Conservation (phyloP, 2,888 invertebrate species). For the Erebia ligea region DNA sequence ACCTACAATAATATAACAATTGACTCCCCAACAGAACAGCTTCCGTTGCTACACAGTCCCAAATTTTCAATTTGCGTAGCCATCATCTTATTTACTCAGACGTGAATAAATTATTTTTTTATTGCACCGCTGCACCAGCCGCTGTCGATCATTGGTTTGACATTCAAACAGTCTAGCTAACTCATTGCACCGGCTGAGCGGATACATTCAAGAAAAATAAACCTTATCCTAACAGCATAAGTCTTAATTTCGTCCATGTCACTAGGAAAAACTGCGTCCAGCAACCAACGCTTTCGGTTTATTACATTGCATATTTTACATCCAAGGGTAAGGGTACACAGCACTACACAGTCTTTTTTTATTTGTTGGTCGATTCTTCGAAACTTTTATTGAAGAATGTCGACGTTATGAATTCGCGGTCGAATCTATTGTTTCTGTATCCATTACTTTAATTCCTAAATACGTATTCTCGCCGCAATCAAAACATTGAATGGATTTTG, state of each 20-base stretch:
- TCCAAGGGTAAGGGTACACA: slow-evolving; percentile 76
- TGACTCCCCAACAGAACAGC: slow-evolving; percentile 42
- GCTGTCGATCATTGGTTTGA: slow-evolving; percentile 81
- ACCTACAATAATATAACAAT: slow-evolving; percentile 21
- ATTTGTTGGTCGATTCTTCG: slow-evolving; percentile 65
- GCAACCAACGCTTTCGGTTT: slow-evolving; percentile 55
- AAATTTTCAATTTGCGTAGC: slow-evolving; percentile 59
- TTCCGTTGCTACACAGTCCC: slow-evolving; percentile 47
- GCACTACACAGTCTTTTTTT: slow-evolving; percentile 63
- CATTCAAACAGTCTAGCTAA: slow-evolving; percentile 81
- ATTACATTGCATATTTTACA: slow-evolving; percentile 68
- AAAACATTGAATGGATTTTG: slow-evolving; percentile 53
- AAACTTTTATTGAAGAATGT: slow-evolving; percentile 47
- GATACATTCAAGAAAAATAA: slow-evolving; percentile 45
- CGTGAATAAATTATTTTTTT: slow-evolving; percentile 80
- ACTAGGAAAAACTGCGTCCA: slow-evolving; percentile 28
- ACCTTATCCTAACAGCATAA: slow-evolving; percentile 18
- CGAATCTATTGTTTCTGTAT: slow-evolving; percentile 57
- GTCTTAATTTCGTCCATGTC: slow-evolving; percentile 1
- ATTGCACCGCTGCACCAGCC: slow-evolving; percentile 74
- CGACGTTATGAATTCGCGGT: slow-evolving; percentile 54
- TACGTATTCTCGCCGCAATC: slow-evolving; percentile 46
- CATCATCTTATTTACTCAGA: slow-evolving; percentile 76
- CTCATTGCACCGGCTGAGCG: slow-evolving; percentile 66
- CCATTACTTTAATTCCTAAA: slow-evolving; percentile 47